phyloP scores from a whole-genome alignment of 2,797 vertebrate genomes.

The Parotocinclus haroldoi region DNA sequence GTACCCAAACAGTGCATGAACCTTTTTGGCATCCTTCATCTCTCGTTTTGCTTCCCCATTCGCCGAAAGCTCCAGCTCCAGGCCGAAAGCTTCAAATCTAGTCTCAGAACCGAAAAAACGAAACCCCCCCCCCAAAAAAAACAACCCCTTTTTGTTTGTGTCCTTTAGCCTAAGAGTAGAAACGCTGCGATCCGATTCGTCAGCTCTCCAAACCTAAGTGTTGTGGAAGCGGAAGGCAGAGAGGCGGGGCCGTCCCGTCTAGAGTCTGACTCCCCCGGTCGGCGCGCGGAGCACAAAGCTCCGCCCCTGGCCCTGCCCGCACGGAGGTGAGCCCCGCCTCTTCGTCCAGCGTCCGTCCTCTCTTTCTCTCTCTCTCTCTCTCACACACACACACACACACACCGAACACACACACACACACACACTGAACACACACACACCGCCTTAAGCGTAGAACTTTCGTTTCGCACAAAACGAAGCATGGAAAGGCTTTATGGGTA shows the following conservation, averaged over 20 bases:
- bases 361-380: slow-evolving; percentile 44
- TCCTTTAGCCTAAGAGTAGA: slow-evolving; percentile 83
- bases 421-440: too few species aligned
- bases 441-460: too few species aligned
- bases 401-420: too few species aligned
- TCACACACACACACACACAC: neutral
- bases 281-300: slow-evolving; percentile 81
- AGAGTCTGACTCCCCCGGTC: slow-evolving; percentile 83
- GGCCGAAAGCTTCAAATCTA: too few species aligned
- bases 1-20: too few species aligned
- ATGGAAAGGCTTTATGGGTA: too few species aligned
- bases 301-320: slow-evolving; percentile 83
- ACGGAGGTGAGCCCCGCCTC: slow-evolving; percentile 85
- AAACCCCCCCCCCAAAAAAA: slow-evolving; percentile 18
- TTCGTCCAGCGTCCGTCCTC: slow-evolving; percentile 64
- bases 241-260: slow-evolving; percentile 77
- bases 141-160: slow-evolving; percentile 46
- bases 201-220: slow-evolving; percentile 87
- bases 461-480: too few species aligned
- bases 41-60: too few species aligned
- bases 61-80: too few species aligned
- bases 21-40: too few species aligned
- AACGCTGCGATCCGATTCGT: slow-evolving; percentile 84
- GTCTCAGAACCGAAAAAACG: too few species aligned
- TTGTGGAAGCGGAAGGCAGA: slow-evolving; percentile 79